phyloP scores from a whole-genome alignment of 2,113 vertebrate species.

The Pongo abelii region DNA sequence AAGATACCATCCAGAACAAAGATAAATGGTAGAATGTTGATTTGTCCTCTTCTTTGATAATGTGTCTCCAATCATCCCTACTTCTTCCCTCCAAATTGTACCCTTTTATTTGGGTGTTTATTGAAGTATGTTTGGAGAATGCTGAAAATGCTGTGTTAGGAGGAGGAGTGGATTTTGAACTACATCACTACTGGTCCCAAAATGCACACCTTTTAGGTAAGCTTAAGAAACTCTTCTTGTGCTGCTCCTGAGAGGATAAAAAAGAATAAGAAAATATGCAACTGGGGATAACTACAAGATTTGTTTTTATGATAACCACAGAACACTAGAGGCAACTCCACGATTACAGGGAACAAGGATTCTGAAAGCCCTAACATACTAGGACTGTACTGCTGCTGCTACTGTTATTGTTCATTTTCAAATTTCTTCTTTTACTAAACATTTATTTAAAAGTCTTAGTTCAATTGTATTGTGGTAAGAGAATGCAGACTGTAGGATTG shows the following conservation, averaged over 20 bases:
- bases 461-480: background rate
- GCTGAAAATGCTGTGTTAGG: background rate
- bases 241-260: background rate
- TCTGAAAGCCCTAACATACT: background rate
- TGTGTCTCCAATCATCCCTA: background rate
- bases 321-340: background rate
- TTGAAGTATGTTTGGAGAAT: background rate
- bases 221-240: background rate
- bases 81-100: background rate
- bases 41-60: background rate
- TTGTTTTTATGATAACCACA: background rate
- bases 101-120: background rate
- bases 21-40: background rate
- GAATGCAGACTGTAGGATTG: background rate
- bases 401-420: background rate
- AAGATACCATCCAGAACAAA: background rate
- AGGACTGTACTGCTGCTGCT: background rate
- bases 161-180: background rate
- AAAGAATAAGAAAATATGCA: background rate
- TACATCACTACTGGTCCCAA: background rate
- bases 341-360: background rate
- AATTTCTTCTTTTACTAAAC: background rate
- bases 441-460: background rate
- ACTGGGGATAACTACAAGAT: background rate
- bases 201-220: background rate